Evolutionary conservation across 2,113 vertebrate species (phyloP).

Genomic region (Danio rerio): DNA sequence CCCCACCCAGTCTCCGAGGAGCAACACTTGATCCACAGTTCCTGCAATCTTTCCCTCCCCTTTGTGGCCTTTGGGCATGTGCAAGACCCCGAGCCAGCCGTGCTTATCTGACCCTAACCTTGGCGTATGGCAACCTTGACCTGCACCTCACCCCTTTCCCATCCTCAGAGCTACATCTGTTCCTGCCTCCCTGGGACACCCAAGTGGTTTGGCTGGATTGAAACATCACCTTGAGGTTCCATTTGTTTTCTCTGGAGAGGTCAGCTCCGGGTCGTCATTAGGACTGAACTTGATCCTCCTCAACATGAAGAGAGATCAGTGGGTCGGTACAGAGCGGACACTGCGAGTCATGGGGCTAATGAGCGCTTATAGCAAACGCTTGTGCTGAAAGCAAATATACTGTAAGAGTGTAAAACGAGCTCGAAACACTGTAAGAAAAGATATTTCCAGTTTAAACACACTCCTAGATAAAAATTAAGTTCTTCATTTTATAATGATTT

Average conservation of each 20-base stretch:
- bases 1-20: slow-evolving; percentile 68
- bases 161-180: slow-evolving; percentile 83
- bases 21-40: slow-evolving; percentile 78
- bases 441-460: too few relatives aligned
- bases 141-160: slow-evolving; percentile 76
- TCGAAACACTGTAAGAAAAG: too few relatives aligned
- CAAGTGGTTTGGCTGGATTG: slow-evolving; percentile 82
- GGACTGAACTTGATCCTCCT: slow-evolving; percentile 82
- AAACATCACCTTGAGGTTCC: slow-evolving; percentile 85
- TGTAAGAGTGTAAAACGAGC: too few relatives aligned
- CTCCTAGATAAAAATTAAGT: too few relatives aligned
- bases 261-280: slow-evolving; percentile 80
- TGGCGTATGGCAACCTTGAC: slow-evolving; percentile 87
- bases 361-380: slow-evolving; percentile 60
- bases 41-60: slow-evolving; percentile 62
- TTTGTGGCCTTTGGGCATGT: slow-evolving; percentile 74
- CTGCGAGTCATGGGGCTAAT: slow-evolving; percentile 71
- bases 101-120: slow-evolving; percentile 85
- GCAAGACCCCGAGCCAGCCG: slow-evolving; percentile 74
- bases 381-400: slow-evolving; percentile 6
- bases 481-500: too few relatives aligned
- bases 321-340: slow-evolving; percentile 61
- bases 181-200: slow-evolving; percentile 77
- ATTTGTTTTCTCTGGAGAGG: slow-evolving; percentile 83
- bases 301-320: slow-evolving; percentile 74